Evolutionary conservation across 2,797 vertebrate species (phyloP).

Genomic region (Erpetoichthys calabaricus): DNA sequence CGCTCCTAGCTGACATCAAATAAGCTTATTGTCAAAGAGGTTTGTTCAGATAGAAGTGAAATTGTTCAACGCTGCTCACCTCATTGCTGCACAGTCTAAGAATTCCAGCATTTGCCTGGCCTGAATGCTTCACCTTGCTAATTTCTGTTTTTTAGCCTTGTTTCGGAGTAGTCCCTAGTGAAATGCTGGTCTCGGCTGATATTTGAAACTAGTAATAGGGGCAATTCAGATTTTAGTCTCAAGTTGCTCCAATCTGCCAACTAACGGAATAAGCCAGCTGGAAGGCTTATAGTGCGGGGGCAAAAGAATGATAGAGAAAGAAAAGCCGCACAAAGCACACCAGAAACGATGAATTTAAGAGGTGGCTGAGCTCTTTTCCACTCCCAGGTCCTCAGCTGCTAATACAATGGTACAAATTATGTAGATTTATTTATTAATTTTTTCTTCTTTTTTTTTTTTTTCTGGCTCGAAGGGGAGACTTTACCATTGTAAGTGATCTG

Average conservation of each 20-base stretch:
- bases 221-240: conserved; percentile 66
- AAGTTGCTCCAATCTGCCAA: conserved; percentile 58
- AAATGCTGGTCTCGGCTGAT: conserved; percentile 63
- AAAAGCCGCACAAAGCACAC: neutral
- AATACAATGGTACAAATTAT: conserved; percentile 51
- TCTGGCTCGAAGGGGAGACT: conserved; percentile 37
- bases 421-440: conserved; percentile 20
- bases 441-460: conserved; percentile 26
- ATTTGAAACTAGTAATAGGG: conserved; percentile 55
- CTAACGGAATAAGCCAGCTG: conserved; percentile 54
- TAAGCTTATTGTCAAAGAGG: neutral
- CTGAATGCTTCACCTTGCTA: conserved; percentile 17
- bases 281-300: conserved; percentile 51
- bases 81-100: conserved; percentile 30
- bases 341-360: conserved; percentile 24
- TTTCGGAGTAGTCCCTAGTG: conserved; percentile 50
- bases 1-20: neutral
- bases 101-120: conserved; percentile 26
- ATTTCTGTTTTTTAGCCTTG: conserved; percentile 43
- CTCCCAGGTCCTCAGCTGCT: conserved; percentile 54
- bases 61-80: conserved; percentile 16
- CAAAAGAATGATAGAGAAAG: conserved; percentile 8
- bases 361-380: too few relatives aligned
- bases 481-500: conserved; percentile 58
- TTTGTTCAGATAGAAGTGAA: conserved; percentile 13